Percentiles rank a stretch among this genome's conserved stretches.
These are phyloP conservation scores for Villa cingulata DNA, from an alignment of 2,888 invertebrate species.

Conservation along the genomic window DNA sequence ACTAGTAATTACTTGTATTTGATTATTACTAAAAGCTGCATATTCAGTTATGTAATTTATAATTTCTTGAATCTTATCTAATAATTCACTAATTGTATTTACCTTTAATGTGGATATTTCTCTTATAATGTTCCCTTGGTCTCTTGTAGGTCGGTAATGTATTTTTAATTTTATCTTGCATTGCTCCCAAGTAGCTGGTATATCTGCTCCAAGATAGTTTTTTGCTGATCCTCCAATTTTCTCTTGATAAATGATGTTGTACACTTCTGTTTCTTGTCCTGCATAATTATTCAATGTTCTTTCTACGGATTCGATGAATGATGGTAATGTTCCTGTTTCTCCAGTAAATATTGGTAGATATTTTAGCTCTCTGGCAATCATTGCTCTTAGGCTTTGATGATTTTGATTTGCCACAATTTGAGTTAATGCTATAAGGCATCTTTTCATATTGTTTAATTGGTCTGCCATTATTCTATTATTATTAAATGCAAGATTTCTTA, in stretches of 20 bases:
- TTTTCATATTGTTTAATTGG: no score
- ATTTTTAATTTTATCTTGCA: not conserved
- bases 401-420: no score
- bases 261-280: not conserved
- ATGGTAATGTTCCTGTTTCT: constrained; percentile 2
- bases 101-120: not conserved
- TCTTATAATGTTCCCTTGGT: not conserved
- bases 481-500: no score
- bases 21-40: not conserved
- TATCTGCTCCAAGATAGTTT: no score
- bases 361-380: not conserved
- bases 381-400: no score
- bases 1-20: not conserved
- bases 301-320: constrained; percentile 4
- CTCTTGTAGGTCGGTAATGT: not conserved
- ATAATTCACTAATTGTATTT: constrained; percentile 1
- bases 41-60: not conserved
- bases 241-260: not conserved
- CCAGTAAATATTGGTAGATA: constrained; percentile 1
- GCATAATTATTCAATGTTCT: not conserved
- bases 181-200: not conserved
- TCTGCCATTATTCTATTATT: no score
- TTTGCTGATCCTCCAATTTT: not conserved
- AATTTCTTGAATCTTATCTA: not conserved
- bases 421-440: no score